Conservation (phyloP, 2,113 vertebrate genomes). For the Apistogramma diplotaenia region DNA sequence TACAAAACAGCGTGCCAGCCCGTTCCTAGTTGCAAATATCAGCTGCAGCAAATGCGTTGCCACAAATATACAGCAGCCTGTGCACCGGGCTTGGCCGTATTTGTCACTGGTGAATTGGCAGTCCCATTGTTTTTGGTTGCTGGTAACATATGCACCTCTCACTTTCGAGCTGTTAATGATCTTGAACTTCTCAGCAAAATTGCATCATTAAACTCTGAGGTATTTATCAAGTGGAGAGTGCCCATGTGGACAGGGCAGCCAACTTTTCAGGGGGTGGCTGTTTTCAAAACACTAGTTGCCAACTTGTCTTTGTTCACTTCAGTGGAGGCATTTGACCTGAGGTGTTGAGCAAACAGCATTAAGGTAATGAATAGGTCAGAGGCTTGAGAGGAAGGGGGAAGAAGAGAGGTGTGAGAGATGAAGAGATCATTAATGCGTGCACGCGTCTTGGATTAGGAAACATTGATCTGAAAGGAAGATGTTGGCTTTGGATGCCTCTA, state of each 20-base stretch:
- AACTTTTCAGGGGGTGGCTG: background rate
- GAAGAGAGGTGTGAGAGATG: conserved; percentile 22
- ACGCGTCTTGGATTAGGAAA: conserved; percentile 51
- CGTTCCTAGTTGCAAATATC: conserved; percentile 27
- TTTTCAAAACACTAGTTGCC: background rate
- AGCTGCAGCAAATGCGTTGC: conserved; percentile 31
- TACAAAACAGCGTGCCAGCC: background rate
- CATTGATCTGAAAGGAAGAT: conserved; percentile 51
- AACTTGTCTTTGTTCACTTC: background rate
- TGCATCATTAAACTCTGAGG: conserved; percentile 34
- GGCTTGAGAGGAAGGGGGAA: background rate
- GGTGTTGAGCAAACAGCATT: background rate
- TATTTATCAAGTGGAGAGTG: conserved; percentile 16
- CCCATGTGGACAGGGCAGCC: background rate
- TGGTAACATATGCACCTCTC: conserved; percentile 49
- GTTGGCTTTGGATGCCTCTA: conserved; percentile 55
- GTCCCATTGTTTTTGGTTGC: conserved; percentile 43
- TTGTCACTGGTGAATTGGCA: conserved; percentile 39
- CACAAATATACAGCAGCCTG: conserved; percentile 29
- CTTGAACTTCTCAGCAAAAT: conserved; percentile 43
- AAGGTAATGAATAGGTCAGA: background rate
- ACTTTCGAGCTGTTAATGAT: conserved; percentile 45
- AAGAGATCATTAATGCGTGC: conserved; percentile 56
- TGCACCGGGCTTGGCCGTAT: background rate
- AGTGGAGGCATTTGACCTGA: background rate